phyloP scores from a whole-genome alignment of 2,797 vertebrate genomes.

The Kryptopterus vitreolus region DNA sequence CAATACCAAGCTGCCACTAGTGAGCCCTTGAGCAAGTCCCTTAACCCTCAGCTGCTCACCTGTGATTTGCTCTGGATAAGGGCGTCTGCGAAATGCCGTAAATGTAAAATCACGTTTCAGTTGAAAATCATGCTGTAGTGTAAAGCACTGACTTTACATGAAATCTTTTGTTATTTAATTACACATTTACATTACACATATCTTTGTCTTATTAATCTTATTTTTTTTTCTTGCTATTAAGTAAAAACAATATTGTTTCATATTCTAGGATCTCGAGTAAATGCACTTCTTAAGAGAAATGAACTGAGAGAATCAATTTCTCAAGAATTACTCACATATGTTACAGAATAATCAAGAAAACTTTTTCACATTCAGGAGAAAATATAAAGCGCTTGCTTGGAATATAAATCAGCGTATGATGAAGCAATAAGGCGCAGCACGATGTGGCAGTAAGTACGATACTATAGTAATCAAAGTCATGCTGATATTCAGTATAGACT shows the following conservation, averaged over 20 bases:
- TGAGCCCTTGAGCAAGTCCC: too few species aligned
- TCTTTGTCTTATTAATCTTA: too few species aligned
- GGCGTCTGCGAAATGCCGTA: too few species aligned
- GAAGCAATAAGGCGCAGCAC: not conserved
- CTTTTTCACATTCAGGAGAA: not conserved
- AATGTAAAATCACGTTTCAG: too few species aligned
- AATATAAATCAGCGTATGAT: not conserved
- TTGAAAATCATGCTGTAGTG: too few species aligned
- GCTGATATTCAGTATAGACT: not conserved
- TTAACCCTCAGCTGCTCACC: too few species aligned
- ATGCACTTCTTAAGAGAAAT: not conserved
- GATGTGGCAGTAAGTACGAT: too few species aligned
- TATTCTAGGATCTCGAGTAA: not conserved
- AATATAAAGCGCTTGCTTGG: not conserved
- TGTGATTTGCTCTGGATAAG: too few species aligned
- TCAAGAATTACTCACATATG: not conserved
- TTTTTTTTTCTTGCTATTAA: not conserved
- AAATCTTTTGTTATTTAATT: too few species aligned
- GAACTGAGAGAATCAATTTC: not conserved
- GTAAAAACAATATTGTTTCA: slow-evolving; percentile 46
- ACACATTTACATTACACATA: too few species aligned
- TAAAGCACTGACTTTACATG: too few species aligned
- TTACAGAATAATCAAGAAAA: not conserved
- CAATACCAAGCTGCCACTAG: too few species aligned
- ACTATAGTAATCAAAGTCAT: not conserved